Evolutionary conservation across 2,113 vertebrate species (phyloP), one percentile per base, ranked within the genome.

Genomic region (Morphnarchus princeps): DNA sequence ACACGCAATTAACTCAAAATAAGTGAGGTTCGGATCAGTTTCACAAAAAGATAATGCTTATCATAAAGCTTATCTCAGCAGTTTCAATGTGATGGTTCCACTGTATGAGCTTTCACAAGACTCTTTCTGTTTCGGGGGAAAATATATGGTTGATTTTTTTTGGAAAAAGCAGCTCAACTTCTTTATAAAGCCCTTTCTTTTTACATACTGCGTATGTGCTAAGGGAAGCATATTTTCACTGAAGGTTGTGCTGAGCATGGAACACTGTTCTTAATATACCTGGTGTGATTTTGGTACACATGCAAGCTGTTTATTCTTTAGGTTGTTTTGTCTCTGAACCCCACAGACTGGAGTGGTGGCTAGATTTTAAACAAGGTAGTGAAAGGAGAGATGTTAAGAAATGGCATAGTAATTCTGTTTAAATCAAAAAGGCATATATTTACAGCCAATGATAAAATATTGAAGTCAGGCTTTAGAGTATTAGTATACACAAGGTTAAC

Each of bases 21-120:
- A 79, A 91, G 82, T 38, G 82, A 91, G 45, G 78, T 82, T 96
- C 1, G 0, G 58, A 65, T 84, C 77, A 5, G 40, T 76, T 95
- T 85, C 78, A 91, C 91, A 62, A 50, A 83, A 95, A 85, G 81
- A 82, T 85, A 77, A 79, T 0, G 4, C 62, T 85, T 76, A 45
- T 87, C 83, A 45, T 69, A 84, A 84, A 76, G 91, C 83, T 95
- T 90, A 82, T 92, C 83, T 95, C 96, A 92, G 94, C 95, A 91
- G 59, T 90, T 93, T 94, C 89, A 26, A 8, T 40, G 3, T 62
- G 62, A 90, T 92, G 54, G 78, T 93, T 85, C 50, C 84, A 42
- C 83, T 95, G 34, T 87, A 34, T 80, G 66, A 72, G 79, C 61
- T 91, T 96, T 69, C 77, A 47, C 50, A 43, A 95, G 82, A 45